Evolutionary conservation across 2,888 invertebrate genomes (phyloP).

Genomic region (Elysia crispata): DNA sequence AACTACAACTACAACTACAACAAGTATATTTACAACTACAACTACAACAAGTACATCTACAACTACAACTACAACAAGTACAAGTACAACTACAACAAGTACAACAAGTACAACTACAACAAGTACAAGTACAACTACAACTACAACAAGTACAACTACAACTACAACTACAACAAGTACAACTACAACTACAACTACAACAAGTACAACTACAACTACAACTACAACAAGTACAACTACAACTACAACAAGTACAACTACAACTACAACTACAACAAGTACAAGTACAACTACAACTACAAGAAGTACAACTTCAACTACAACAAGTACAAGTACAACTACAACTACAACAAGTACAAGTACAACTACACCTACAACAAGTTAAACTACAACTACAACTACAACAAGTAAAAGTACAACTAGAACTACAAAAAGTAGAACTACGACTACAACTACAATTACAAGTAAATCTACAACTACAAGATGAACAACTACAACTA

Average conservation of each 20-base stretch:
- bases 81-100: constrained; percentile 39
- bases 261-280: background rate
- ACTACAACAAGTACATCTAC: too few relatives aligned
- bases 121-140: constrained; percentile 37
- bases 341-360: too few relatives aligned
- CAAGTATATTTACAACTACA: too few relatives aligned
- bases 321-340: background rate
- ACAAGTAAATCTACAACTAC: too few relatives aligned
- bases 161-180: constrained; percentile 42
- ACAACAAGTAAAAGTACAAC: too few relatives aligned
- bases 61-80: constrained; percentile 40
- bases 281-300: background rate
- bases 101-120: constrained; percentile 24
- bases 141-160: constrained; percentile 39
- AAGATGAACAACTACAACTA: too few relatives aligned
- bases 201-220: constrained; percentile 15
- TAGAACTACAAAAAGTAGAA: too few relatives aligned
- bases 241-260: background rate
- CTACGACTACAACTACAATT: too few relatives aligned
- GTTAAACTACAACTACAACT: too few relatives aligned
- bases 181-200: constrained; percentile 40
- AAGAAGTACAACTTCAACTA: background rate
- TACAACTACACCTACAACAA: too few relatives aligned
- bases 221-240: background rate
- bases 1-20: too few relatives aligned